Conservation (phyloP, 2,888 invertebrate species). For the Azorinus chamasolen region DNA sequence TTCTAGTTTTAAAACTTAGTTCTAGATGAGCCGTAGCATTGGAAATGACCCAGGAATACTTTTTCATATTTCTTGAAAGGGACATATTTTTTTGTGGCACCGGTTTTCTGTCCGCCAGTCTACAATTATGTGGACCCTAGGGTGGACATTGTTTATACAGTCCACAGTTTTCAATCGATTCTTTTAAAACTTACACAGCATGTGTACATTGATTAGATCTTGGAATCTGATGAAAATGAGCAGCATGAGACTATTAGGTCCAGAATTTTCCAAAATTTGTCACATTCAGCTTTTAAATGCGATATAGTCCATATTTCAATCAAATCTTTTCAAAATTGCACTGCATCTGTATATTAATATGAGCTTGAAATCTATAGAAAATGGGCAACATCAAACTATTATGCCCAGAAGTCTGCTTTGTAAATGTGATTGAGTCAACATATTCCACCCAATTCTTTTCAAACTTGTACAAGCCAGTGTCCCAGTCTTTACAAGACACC, state of each 20-base stretch:
- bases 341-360: conserved; percentile 1
- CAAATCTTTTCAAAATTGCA: conserved; percentile 1
- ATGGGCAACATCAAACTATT: conserved; percentile 3
- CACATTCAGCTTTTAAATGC: conserved; percentile 3
- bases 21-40: conserved; percentile 3
- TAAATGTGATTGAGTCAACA: conserved; percentile 3
- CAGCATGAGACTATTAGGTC: conserved; percentile 3
- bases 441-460: conserved; percentile 3
- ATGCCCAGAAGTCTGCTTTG: conserved; percentile 1
- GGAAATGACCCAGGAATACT: conserved; percentile 3
- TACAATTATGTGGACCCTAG: conserved; percentile 3
- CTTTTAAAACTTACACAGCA: conserved; percentile 1
- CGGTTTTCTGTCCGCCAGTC: conserved; percentile 3
- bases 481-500: conserved; percentile 3
- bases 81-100: conserved; percentile 3
- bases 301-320: conserved; percentile 1
- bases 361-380: conserved; percentile 3
- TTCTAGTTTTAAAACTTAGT: conserved; percentile 1
- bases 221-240: conserved; percentile 3
- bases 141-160: not conserved
- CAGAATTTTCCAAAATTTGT: conserved; percentile 3
- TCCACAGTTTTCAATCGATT: conserved; percentile 1
- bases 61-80: conserved; percentile 3
- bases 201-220: conserved; percentile 1
- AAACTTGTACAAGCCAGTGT: conserved; percentile 3